phyloP scores from a whole-genome alignment of 2,797 vertebrate genomes.

The Propithecus deckenii region DNA sequence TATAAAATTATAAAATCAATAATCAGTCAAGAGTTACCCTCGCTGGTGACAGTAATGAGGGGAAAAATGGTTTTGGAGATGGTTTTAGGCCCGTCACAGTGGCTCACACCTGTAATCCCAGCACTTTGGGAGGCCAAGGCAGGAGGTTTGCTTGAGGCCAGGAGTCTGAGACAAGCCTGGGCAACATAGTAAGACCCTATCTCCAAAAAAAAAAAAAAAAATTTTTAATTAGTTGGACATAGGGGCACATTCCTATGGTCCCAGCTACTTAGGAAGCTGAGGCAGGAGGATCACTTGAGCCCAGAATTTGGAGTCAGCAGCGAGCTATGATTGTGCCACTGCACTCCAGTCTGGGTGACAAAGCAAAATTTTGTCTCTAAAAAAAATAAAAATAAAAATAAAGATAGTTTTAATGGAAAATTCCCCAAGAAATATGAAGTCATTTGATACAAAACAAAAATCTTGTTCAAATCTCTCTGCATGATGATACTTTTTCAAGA shows the following conservation, averaged over 20 bases:
- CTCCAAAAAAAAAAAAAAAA: background rate
- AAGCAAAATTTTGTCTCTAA: background rate
- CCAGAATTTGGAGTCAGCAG: background rate
- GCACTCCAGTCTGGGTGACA: background rate
- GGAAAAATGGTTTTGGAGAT: background rate
- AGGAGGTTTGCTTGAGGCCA: background rate
- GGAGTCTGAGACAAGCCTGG: background rate
- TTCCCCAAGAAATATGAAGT: background rate
- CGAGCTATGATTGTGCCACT: background rate
- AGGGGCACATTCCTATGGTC: background rate
- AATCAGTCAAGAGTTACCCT: background rate
- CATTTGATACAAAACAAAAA: background rate
- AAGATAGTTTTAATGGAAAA: background rate
- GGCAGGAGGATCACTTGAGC: background rate
- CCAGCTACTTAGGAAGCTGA: background rate
- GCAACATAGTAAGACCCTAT: background rate
- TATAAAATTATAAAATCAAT: background rate
- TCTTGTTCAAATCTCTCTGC: background rate
- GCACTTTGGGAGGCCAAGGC: background rate
- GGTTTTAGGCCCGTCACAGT: background rate
- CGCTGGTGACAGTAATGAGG: background rate
- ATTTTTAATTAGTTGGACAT: background rate
- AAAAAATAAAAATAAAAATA: background rate
- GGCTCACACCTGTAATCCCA: background rate
- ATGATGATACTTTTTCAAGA: background rate